A percentile compares a stretch with the other conserved stretches of the same genome.
phyloP scores from a whole-genome alignment of 1,140 invertebrate genomes.

The Anastrepha ludens region DNA sequence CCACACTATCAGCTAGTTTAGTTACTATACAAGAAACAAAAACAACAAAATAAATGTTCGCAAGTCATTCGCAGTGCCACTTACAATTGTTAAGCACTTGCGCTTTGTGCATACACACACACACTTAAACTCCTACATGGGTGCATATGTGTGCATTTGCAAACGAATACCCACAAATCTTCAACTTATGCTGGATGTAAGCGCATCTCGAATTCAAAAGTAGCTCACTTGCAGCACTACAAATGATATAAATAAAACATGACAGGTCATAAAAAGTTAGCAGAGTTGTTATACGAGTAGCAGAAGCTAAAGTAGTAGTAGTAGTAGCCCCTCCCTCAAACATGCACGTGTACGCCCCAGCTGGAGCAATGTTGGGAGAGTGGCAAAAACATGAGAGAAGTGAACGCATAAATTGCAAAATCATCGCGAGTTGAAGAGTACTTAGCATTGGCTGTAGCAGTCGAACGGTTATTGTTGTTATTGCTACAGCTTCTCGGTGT shows the following conservation, averaged over 20 bases:
- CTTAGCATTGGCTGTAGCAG: not conserved
- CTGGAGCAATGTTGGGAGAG: not conserved
- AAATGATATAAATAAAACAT: constrained; percentile 47
- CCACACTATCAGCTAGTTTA: not conserved
- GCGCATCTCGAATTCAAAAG: not conserved
- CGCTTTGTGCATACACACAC: not conserved
- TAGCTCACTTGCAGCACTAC: constrained; percentile 13
- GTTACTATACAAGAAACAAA: not conserved
- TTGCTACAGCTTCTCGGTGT: too few species aligned
- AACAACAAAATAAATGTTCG: not conserved
- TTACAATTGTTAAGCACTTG: constrained; percentile 24
- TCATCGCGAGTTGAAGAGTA: not conserved
- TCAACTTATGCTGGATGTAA: not conserved
- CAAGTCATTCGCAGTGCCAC: constrained; percentile 33
- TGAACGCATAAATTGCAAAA: constrained; percentile 30
- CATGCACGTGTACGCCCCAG: not conserved
- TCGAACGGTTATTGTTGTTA: too few species aligned
- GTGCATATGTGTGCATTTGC: not conserved
- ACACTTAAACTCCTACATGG: not conserved
- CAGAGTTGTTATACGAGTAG: not conserved
- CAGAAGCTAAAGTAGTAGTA: not conserved
- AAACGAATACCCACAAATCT: constrained; percentile 34
- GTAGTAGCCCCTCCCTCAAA: not conserved
- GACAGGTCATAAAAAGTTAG: constrained; percentile 32
- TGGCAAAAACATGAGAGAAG: not conserved